A percentile compares a stretch with the other conserved stretches of the same genome.
These are phyloP conservation scores for Dicyrtomina minuta DNA, from an alignment of 2,888 invertebrate genomes.

Conservation along the genomic window DNA sequence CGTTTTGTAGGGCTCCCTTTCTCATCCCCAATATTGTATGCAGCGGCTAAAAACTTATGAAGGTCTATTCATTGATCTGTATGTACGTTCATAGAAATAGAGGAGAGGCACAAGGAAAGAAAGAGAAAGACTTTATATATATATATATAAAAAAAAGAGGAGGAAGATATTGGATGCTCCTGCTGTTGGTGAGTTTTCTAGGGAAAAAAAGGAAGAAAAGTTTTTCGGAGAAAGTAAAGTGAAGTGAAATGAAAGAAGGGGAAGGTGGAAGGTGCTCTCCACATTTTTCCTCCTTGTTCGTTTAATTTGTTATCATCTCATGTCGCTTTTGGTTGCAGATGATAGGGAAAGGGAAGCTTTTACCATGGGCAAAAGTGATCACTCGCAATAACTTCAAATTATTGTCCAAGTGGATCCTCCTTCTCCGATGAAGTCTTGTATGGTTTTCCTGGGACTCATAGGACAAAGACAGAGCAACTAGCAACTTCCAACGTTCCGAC, in stretches of 20 bases:
- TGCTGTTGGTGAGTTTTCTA: slow-evolving; percentile 11
- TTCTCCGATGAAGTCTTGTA: slow-evolving; percentile 17
- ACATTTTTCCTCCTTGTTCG: slow-evolving; percentile 31
- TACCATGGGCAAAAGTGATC: slow-evolving; percentile 40
- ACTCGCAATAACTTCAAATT: slow-evolving; percentile 49
- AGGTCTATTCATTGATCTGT: slow-evolving; percentile 7
- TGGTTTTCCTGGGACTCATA: background rate
- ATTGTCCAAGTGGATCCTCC: slow-evolving; percentile 44
- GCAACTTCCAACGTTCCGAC: background rate
- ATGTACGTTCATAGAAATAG: background rate
- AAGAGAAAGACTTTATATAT: slow-evolving; percentile 21
- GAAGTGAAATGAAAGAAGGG: slow-evolving; percentile 30
- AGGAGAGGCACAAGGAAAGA: background rate
- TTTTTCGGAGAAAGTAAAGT: slow-evolving; percentile 17
- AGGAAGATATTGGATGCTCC: slow-evolving; percentile 25
- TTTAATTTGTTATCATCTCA: slow-evolving; percentile 42
- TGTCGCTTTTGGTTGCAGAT: slow-evolving; percentile 34
- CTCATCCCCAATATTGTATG: slow-evolving; percentile 5
- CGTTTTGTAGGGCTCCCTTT: background rate
- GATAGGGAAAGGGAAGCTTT: slow-evolving; percentile 34
- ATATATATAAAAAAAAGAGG: too few species aligned
- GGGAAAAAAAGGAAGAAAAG: background rate
- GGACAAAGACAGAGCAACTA: background rate
- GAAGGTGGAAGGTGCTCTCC: slow-evolving; percentile 22
- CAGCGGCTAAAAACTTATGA: slow-evolving; percentile 9